A percentile compares a stretch with the other conserved stretches of the same genome.
phyloP scores from a whole-genome alignment of 1,140 invertebrate genomes.

The Drosophila pandora region DNA sequence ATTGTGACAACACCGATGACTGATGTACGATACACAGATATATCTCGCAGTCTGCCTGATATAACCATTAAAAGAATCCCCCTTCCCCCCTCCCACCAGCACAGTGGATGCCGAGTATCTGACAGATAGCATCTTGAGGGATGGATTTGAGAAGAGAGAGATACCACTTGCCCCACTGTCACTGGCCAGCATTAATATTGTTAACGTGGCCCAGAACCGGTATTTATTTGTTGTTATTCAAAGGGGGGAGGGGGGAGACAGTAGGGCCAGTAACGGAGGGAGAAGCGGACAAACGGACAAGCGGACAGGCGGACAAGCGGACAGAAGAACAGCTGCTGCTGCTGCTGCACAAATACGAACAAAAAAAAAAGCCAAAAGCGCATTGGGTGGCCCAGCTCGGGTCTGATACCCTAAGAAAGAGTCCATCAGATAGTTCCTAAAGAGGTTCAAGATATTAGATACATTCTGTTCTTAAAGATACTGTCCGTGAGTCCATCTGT shows the following conservation, averaged over 20 bases:
- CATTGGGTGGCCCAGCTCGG: constrained; percentile 14
- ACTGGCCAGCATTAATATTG: neutral
- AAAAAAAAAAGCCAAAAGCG: constrained; percentile 16
- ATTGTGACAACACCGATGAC: constrained; percentile 62
- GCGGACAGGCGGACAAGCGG: neutral
- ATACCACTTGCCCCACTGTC: neutral
- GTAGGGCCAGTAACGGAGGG: neutral
- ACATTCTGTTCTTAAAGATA: too few relatives aligned
- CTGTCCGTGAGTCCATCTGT: too few relatives aligned
- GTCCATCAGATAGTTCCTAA: too few relatives aligned
- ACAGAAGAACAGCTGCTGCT: constrained; percentile 19
- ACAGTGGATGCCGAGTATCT: constrained; percentile 4
- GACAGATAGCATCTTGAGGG: neutral
- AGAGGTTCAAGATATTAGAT: too few relatives aligned
- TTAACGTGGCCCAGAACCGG: constrained; percentile 3
- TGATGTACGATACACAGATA: constrained; percentile 16
- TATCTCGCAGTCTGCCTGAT: constrained; percentile 24
- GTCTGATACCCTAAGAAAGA: too few relatives aligned
- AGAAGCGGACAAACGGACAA: neutral
- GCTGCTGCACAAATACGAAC: too few relatives aligned
- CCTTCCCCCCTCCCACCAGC: too few relatives aligned
- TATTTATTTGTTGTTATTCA: neutral
- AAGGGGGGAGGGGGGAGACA: constrained; percentile 6
- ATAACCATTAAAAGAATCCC: constrained; percentile 47
- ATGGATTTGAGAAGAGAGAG: too few relatives aligned